These are phyloP conservation scores for Ornithorhynchus anatinus DNA, from an alignment of 2,113 vertebrate genomes.

Conservation along the genomic window DNA sequence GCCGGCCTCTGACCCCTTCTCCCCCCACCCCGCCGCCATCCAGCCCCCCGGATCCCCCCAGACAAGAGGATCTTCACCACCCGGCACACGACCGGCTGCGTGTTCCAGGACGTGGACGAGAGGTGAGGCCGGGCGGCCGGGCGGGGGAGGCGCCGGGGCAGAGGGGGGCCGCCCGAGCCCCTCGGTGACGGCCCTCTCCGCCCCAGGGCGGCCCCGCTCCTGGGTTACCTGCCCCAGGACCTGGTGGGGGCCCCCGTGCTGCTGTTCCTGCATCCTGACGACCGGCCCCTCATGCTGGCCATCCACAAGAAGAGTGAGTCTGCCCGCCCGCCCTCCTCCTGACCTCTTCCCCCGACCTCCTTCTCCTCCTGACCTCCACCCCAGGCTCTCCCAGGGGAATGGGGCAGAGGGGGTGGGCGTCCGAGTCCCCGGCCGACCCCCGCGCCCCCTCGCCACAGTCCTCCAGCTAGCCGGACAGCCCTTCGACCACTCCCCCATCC, in stretches of 20 bases:
- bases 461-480: slow-evolving; percentile 88
- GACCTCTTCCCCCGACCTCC: neutral
- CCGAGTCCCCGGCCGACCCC: neutral
- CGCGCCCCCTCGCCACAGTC: slow-evolving; percentile 62
- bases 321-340: neutral
- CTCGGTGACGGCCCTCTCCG: neutral
- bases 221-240: slow-evolving; percentile 90
- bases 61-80: slow-evolving; percentile 92
- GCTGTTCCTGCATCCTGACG: slow-evolving; percentile 86
- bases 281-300: slow-evolving; percentile 87
- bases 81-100: slow-evolving; percentile 86
- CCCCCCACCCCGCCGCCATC: slow-evolving; percentile 69
- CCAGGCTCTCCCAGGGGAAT: neutral
- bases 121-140: slow-evolving; percentile 58
- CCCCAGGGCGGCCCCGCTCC: slow-evolving; percentile 82
- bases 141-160: neutral
- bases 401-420: neutral
- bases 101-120: slow-evolving; percentile 92
- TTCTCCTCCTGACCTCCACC: neutral
- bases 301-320: slow-evolving; percentile 88
- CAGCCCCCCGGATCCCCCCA: slow-evolving; percentile 87
- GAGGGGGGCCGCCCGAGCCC: neutral
- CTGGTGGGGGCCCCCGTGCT: slow-evolving; percentile 85
- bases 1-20: slow-evolving; percentile 38
- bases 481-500: slow-evolving; percentile 83